Evolutionary conservation across 2,113 vertebrate species (phyloP), one percentile per base, ranked within the genome.

Genomic region (Gnathonemus longibarbis): DNA sequence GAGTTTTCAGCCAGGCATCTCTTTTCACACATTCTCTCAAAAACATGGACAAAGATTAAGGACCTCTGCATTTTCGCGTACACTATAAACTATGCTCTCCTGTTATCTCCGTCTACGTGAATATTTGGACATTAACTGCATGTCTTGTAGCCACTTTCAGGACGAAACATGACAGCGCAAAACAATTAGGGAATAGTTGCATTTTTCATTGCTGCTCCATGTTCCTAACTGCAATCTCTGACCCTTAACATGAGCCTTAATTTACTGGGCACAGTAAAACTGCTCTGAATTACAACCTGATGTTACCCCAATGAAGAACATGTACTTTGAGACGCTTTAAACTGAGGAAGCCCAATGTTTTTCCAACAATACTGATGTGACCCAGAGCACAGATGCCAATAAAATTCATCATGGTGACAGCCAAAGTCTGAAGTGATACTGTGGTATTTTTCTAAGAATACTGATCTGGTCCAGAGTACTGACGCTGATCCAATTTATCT

Each of bases 71-170:
- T n/a, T n/a, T n/a, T 84, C 53, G 45, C 90, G 88, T 86, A 88
- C 89, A 93, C 84, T 91, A 91, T 94, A 94, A 95, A 94, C 94
- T 91, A 90, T 91, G 89, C 92, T 92, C 94, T 94, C 93, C 94
- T 95, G 95, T 92, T 92, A 92, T 93, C 90, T 86, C 90, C 19
- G 24, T 89, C 83, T 90, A 91, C 42, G 80, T 27, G 90, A 92
- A 91, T 83, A 42, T 92, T 94, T 93, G 90, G 92, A 94, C 89
- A 24, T 46, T 92, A 86, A 90, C 93, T 84, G 90, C 90, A 52
- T 89, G 92, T 84, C 90, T 93, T 89, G 92, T 4, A 2, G 89
- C 90, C 90, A 84, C 87, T 89, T 90, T 92, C 89, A 42, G 85
- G 89, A 90, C 91, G 84, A 93, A 49, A 90, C 66, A 89, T 91